Evolutionary conservation across 2,113 vertebrate genomes (phyloP), one percentile per base, ranked within the genome.

Genomic region (Megaleporinus macrocephalus): DNA sequence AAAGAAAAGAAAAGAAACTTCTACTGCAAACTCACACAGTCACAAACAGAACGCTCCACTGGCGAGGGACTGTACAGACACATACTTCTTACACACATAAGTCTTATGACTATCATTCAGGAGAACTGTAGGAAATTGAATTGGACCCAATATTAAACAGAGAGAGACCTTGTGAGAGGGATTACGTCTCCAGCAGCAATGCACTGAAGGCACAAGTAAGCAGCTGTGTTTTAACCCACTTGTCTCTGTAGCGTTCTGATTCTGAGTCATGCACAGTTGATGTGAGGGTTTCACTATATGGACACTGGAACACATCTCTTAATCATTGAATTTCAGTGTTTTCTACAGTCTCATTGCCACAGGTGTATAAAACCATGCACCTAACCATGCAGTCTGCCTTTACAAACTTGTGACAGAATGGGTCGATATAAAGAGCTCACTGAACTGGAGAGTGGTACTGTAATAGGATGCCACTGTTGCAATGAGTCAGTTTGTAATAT

Each of bases 111-210:
- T 55, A 47, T 27, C 30, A 75, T 36, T 30, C 16, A 76, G 6
- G 30, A n/a, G 15, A 41, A 18, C n/a, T 1, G 27, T 30, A 82
- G 65, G 15, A 77, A 72, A 83, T 72, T 83, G 4, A 78, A 83
- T 61, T 65, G 36, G 29, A 72, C 20, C 41, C 27, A 59, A 65
- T 33, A 69, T 69, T 12, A 69, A 51, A 68, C 76, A 53, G 63
- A 41, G 63, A 65, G 57, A 61, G 62, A 78, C 74, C 66, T 63
- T 16, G 66, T 63, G 73, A 76, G 73, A 51, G 27, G 41, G 73
- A 61, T 68, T 49, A 68, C 30, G 51, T 29, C 27, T 30, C 18
- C 29, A 53, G 63, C 76, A 49, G 47, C 13, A 27, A 33, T 26
- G 68, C 76, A 30, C 63, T 24, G 47, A 33, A 59, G 22, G 27